These are phyloP conservation scores for Calycopis cecrops DNA, from an alignment of 1,140 invertebrate genomes.

Conservation along the genomic window DNA sequence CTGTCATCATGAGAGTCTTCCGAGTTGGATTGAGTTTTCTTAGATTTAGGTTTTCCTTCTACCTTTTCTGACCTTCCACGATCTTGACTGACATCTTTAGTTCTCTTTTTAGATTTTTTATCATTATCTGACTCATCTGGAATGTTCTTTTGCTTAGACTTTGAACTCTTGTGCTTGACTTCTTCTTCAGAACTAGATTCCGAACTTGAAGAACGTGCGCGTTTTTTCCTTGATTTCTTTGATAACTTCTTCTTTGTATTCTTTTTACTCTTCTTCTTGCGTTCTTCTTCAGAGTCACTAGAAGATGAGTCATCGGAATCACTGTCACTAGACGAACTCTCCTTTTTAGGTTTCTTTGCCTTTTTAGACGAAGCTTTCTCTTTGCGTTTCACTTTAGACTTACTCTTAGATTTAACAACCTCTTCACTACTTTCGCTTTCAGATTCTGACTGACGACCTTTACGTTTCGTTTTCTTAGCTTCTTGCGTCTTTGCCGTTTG, in stretches of 20 bases:
- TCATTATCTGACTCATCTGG: conserved; percentile 62
- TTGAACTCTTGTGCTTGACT: conserved; percentile 74
- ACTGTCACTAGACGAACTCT: conserved; percentile 73
- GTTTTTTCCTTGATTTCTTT: conserved; percentile 69
- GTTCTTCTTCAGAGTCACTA: conserved; percentile 78
- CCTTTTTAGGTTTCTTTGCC: conserved; percentile 72
- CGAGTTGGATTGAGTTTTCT: conserved; percentile 59
- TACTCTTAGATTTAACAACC: conserved; percentile 62
- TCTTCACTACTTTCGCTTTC: conserved; percentile 68
- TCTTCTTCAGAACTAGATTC: conserved; percentile 79
- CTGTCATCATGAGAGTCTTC: conserved; percentile 65
- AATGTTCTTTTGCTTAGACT: conserved; percentile 69
- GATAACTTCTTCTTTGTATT: conserved; percentile 65
- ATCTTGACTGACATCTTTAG: conserved; percentile 51
- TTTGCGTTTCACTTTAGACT: conserved; percentile 70
- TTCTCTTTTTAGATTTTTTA: conserved; percentile 60
- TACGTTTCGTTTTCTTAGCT: conserved; percentile 59
- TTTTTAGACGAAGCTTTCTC: conserved; percentile 66
- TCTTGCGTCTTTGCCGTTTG: conserved; percentile 41
- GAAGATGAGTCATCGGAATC: conserved; percentile 78
- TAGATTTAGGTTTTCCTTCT: conserved; percentile 55
- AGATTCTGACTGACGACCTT: conserved; percentile 54
- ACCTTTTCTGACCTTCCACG: conserved; percentile 45
- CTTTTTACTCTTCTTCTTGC: conserved; percentile 77
- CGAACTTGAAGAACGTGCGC: conserved; percentile 73